These are phyloP conservation scores for Pharmacophagus antenor DNA, from an alignment of 2,888 invertebrate species.

Conservation along the genomic window DNA sequence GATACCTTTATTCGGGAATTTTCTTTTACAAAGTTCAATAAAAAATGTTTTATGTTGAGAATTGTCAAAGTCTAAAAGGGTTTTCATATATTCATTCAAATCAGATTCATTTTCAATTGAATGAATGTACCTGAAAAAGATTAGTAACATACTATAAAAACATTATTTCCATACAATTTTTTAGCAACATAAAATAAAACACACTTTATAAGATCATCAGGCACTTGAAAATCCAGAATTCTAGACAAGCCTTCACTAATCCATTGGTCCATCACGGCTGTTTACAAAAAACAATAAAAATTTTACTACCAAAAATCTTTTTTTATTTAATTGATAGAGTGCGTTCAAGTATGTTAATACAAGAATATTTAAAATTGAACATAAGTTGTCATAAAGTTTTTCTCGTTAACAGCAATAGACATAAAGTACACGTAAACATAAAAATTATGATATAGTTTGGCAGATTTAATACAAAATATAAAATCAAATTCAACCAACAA, in stretches of 20 bases:
- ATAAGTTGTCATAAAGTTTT: no score
- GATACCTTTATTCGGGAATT: conserved; percentile 22
- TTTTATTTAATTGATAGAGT: no score
- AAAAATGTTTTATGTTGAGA: conserved; percentile 27
- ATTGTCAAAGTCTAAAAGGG: conserved; percentile 85
- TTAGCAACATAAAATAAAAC: conserved; percentile 36
- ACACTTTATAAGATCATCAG: conserved; percentile 85
- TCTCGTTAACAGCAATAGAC: no score
- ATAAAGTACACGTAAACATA: no score
- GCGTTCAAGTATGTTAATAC: no score
- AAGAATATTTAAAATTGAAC: no score
- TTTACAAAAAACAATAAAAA: not conserved
- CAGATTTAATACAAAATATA: no score
- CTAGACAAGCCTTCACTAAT: conserved; percentile 83
- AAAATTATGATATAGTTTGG: no score
- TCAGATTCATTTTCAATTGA: conserved; percentile 86
- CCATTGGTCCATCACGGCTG: conserved; percentile 82
- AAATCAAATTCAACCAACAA: no score
- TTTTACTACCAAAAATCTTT: not conserved
- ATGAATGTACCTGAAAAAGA: conserved; percentile 83
- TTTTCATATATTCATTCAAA: conserved; percentile 88
- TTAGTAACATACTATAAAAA: not conserved
- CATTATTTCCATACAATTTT: not conserved
- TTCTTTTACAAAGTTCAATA: conserved; percentile 19
- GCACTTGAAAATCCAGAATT: conserved; percentile 85